These are phyloP conservation scores for Aplodontia rufa DNA, from an alignment of 2,113 vertebrate genomes.

Conservation along the genomic window DNA sequence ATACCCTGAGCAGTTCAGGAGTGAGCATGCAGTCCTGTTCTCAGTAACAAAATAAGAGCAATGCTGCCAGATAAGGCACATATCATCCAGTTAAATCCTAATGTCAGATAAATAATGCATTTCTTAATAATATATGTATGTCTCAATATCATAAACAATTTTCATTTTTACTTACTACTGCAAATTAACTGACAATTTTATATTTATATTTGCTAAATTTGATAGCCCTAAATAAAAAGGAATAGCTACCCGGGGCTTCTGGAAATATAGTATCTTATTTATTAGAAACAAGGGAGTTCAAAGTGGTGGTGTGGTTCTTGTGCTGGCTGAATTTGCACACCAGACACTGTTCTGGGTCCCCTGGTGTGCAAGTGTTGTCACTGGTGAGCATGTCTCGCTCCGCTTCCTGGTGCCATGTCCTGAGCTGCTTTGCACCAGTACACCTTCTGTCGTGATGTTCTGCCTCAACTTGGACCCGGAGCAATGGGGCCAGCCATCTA, in stretches of 20 bases:
- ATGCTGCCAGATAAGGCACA: background rate
- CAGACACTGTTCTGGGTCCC: too few relatives aligned
- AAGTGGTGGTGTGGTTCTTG: fast-evolving
- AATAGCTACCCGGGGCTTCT: background rate
- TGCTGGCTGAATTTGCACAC: background rate
- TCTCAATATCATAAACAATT: background rate
- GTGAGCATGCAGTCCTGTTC: fast-evolving
- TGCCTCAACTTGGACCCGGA: too few relatives aligned
- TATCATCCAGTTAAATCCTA: background rate
- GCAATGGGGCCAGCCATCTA: too few relatives aligned
- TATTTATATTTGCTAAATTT: background rate
- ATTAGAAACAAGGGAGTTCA: background rate
- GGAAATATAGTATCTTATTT: background rate
- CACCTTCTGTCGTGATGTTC: too few relatives aligned
- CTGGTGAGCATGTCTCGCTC: too few relatives aligned
- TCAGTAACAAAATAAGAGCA: background rate
- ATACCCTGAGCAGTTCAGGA: too few relatives aligned
- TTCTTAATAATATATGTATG: background rate
- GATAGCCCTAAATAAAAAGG: background rate
- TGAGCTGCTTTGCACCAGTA: too few relatives aligned
- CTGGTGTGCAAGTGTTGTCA: too few relatives aligned
- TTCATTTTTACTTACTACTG: background rate
- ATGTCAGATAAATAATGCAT: background rate
- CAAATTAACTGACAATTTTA: background rate
- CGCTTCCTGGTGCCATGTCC: too few relatives aligned